These are phyloP conservation scores for Labroides dimidiatus DNA, from an alignment of 2,797 vertebrate genomes.

Conservation along the genomic window DNA sequence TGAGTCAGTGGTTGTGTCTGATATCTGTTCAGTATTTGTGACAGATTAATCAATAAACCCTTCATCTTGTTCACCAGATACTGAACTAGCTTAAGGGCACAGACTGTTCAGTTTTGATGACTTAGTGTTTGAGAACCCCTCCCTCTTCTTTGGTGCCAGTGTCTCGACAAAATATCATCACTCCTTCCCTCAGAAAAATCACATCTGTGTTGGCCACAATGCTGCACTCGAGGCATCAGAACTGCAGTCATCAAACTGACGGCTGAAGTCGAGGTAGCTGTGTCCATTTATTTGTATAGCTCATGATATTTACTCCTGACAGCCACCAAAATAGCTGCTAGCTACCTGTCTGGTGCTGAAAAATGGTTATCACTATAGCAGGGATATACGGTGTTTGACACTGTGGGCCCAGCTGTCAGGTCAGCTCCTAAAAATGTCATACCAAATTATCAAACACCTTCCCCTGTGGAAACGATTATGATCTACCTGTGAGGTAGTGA, in stretches of 20 bases:
- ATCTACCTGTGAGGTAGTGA: background rate
- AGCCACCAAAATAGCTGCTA: background rate
- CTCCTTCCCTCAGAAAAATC: background rate
- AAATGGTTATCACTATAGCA: background rate
- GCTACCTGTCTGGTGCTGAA: slow-evolving; percentile 5
- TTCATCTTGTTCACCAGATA: background rate
- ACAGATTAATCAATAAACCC: no score
- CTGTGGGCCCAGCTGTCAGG: background rate
- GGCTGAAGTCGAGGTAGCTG: background rate
- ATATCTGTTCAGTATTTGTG: no score
- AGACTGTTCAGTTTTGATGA: background rate
- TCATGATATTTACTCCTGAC: background rate
- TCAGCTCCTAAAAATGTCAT: background rate
- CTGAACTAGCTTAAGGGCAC: background rate
- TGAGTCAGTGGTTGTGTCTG: background rate
- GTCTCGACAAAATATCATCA: background rate
- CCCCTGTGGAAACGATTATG: no score
- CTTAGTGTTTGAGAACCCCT: background rate
- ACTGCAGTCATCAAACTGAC: background rate
- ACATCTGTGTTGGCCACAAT: background rate
- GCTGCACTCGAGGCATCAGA: background rate
- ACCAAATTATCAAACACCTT: background rate
- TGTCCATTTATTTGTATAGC: background rate
- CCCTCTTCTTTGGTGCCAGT: background rate
- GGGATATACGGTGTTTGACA: background rate